These are phyloP conservation scores for Cyphomyrus discorhynchus DNA, from an alignment of 2,113 vertebrate genomes.

Conservation along the genomic window DNA sequence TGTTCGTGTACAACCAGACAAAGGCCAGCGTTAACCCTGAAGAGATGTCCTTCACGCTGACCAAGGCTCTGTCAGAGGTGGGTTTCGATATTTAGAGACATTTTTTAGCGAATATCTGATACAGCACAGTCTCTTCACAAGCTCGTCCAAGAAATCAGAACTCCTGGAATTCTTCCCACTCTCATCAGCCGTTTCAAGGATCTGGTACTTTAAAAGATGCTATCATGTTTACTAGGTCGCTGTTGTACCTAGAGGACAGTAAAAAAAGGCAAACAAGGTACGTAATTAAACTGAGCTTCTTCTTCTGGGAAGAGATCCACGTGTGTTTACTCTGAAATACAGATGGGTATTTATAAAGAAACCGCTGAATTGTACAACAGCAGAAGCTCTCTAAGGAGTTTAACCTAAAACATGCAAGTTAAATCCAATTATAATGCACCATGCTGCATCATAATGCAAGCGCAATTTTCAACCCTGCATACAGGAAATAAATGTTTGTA, in stretches of 20 bases:
- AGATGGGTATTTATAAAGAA: background rate
- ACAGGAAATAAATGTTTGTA: background rate
- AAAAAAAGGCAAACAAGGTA: background rate
- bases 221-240: background rate
- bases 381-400: background rate
- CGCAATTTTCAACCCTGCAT: background rate
- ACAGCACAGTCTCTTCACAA: background rate
- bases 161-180: background rate
- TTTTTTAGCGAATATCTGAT: background rate
- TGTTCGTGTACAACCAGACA: background rate
- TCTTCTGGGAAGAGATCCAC: background rate
- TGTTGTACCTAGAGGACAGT: background rate
- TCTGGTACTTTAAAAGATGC: background rate
- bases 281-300: background rate
- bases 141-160: background rate
- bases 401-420: constrained; percentile 6
- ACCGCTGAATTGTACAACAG: background rate
- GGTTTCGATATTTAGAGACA: background rate
- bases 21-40: background rate
- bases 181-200: background rate
- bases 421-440: background rate
- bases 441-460: background rate
- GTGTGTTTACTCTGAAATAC: background rate
- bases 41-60: background rate
- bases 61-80: background rate